Evolutionary conservation across 2,113 vertebrate species (phyloP), one percentile per base, ranked within the genome.

Genomic region (Lagopus muta): DNA sequence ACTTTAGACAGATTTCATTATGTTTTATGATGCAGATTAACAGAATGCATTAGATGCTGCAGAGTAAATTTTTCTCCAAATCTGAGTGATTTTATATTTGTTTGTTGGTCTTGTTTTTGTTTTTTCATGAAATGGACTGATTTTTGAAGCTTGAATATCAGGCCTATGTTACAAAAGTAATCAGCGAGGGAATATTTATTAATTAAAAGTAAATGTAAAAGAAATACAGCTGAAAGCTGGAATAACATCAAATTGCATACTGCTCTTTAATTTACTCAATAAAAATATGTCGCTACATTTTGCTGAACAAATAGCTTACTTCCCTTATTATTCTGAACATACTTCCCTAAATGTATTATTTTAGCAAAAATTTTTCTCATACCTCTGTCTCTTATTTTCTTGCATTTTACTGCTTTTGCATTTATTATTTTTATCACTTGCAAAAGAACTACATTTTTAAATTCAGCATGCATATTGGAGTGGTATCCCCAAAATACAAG

Each of bases 61-160:
- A 38, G 22, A 62, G 9, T 54, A 27, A 55, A 11, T 79, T 77
- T 84, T 69, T 57, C 48, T 75, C 27, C 30, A 66, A 6, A 36
- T 65, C 57, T 58, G 36, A 55, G 20, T 10, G 5, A 2, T 13
- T 57, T 19, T 58, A 40, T 61, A 93, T 24, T 13, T 25, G 48
- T 12, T 27, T 50, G 40, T 13, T 40, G 40, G 40, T 40, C 21
- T 50, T 50, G 12, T 48, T 42, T 42, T 15, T 42, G 66, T 95
- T 93, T 75, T 79, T 47, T 74, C 78, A 76, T 28, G 32, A 80
- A 88, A 27, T 69, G 43, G 92, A 64, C 17, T 91, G 36, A 86
- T 92, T 84, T 86, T 36, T 84, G 67, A 86, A 83, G 65, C 83
- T 83, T 90, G 47, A 40, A 28, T 92, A 89, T 94, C 89, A 89